These are phyloP conservation scores for Epistrophe eligans DNA, from an alignment of 2,888 invertebrate species.

Conservation along the genomic window DNA sequence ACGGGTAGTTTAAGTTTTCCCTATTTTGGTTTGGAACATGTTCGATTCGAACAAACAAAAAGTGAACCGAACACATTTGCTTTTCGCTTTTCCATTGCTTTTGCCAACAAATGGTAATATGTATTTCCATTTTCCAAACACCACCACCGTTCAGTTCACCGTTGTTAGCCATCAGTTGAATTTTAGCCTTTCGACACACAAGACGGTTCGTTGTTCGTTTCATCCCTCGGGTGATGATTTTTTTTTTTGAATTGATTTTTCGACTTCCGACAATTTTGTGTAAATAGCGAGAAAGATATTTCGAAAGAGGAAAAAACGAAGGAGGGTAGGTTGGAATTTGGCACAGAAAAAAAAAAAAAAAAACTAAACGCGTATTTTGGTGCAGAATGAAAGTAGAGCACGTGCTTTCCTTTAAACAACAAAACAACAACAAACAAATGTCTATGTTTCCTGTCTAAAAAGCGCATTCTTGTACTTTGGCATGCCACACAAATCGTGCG, in stretches of 20 bases:
- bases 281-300: neutral
- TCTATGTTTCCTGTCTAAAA: conserved; percentile 1
- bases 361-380: neutral
- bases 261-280: conserved; percentile 51
- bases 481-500: conserved; percentile 2
- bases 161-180: conserved; percentile 54
- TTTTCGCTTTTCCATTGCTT: conserved; percentile 46
- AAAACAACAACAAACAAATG: conserved; percentile 5
- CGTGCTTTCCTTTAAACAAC: conserved; percentile 7
- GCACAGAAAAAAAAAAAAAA: too few species aligned
- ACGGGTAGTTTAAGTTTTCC: neutral
- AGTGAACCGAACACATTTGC: conserved; percentile 38
- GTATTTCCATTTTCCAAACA: conserved; percentile 29
- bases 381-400: neutral
- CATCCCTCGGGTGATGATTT: conserved; percentile 54
- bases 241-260: conserved; percentile 55
- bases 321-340: conserved; percentile 17
- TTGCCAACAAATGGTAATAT: conserved; percentile 51
- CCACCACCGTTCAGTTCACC: conserved; percentile 40
- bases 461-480: conserved; percentile 27
- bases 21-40: conserved; percentile 42
- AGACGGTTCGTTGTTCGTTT: conserved; percentile 62
- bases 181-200: conserved; percentile 69
- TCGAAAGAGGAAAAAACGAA: conserved; percentile 18
- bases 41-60: conserved; percentile 65